phyloP scores from a whole-genome alignment of 2,113 vertebrate genomes.

The Syrrhaptes paradoxus region DNA sequence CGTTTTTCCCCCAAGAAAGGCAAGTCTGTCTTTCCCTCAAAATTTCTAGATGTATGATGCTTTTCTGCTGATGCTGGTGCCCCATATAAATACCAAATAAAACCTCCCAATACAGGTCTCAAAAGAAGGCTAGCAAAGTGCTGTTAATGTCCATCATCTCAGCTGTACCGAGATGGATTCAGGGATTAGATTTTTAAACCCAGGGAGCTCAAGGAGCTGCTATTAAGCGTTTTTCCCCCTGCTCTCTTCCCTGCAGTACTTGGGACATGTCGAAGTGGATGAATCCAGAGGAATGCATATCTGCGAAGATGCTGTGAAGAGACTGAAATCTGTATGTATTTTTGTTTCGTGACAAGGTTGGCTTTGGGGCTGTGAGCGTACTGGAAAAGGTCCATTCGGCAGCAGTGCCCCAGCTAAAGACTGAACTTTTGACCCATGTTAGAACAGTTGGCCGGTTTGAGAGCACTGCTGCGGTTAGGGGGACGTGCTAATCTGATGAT shows the following conservation, averaged over 20 bases:
- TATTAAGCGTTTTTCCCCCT: neutral
- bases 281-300: constrained; percentile 99
- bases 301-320: constrained; percentile 98
- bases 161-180: neutral
- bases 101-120: neutral
- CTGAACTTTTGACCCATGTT: constrained; percentile 42
- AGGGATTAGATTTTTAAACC: neutral
- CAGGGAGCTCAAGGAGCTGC: neutral
- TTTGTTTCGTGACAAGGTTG: constrained; percentile 32
- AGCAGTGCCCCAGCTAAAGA: neutral
- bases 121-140: neutral
- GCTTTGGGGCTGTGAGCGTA: neutral
- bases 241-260: constrained; percentile 79
- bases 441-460: constrained; percentile 16
- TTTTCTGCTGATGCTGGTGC: neutral
- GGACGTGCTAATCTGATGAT: constrained; percentile 1
- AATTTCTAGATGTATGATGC: neutral
- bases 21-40: neutral
- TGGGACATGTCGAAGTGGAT: constrained; percentile 97
- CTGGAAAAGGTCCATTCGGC: neutral
- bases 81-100: neutral
- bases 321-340: constrained; percentile 95
- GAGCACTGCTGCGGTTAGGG: constrained; percentile 15
- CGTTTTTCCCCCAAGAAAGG: neutral
- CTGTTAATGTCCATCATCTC: neutral